Base-by-base conservation (phyloP, 2,113 vertebrate genomes). In the Tringa solitaria region DNA sequence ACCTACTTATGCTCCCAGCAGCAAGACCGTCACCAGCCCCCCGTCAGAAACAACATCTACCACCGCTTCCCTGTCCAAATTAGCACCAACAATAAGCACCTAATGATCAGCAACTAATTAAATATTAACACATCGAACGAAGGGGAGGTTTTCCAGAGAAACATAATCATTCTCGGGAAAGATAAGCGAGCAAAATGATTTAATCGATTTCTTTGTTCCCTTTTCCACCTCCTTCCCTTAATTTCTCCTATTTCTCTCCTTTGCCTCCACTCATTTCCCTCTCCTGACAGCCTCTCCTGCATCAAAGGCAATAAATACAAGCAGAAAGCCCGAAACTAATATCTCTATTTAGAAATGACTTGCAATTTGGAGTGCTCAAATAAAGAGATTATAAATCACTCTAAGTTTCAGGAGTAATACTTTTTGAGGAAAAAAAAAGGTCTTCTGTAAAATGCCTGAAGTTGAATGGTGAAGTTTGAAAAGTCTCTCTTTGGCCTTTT, bases 221-320 rank as follows among this genome's bases (percentile, higher is more conserved):
- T 92, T 80, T 43, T 17, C 88, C 69, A 87, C 82, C 94, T 89
- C 91, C 65, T 90, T 92, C 67, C 68, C 84, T 93, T 64, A 13
- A 85, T 75, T 93, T 57, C 84, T 81, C 73, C 68, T 12, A 1
- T 83, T 87, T 56, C 53, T 79, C 90, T 92, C 88, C 84, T 84
- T 73, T 95, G 93, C 89, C 82, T 93, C 78, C 91, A 56, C 92
- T 93, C 56, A 13, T 35, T 89, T 70, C 87, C 68, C 75, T 68
- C 56, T 86, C 85, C 84, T 81, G 76, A 70, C 95, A 89, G 79
- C 68, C 28, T 21, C 78, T 75, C 76, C 46, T 70, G 74, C 95
- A 80, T 70, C 32, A 67, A 41, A 61, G 37, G 86, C 61, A 76
- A 73, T 50, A 95, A 89, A 89, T 37, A 87, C 56, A 39, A 72